Evolutionary conservation across 2,888 invertebrate species (phyloP), one percentile per base, ranked within the genome.

Genomic region (Gibbula magus): DNA sequence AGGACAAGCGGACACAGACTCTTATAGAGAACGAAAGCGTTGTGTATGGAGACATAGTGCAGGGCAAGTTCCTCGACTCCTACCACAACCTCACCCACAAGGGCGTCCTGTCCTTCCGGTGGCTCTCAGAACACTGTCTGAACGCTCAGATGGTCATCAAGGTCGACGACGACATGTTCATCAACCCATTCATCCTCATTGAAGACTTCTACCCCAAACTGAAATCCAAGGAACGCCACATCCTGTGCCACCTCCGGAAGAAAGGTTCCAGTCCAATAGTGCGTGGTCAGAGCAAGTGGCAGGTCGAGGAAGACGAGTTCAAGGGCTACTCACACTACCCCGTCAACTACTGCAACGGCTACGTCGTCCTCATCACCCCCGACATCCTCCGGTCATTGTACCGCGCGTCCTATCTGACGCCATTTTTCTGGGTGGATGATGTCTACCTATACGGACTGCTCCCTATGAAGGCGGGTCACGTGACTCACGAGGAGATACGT

Each of bases 401-500:
- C 78, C 78, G 84, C 32, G 89, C 89, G 0, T 86, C 92, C 0
- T 83, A 81, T 54, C 73, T 84, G 5, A 91, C 91, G 16, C 91
- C 90, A 2, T 92, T 91, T 83, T 92, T 92, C 88, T 92, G 92
- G 92, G 88, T 92, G 20, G 92, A 92, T 67, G 92, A 92, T 81
- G 91, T 92, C 13, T 92, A 91, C 78, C 80, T 91, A 18, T 91
- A 89, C 53, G 92, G 92, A 10, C 79, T 92, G 20, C 84, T 92
- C 22, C 88, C 90, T 1, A 80, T 85, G 29, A 91, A 90, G 75
- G 86, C 90, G 7, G 86, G 87, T 0, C 78, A 84, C 8, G 84
- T 90, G 7, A 85, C 79, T 2, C 88, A 87, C 79, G 79, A 84
- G n/a, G 80, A 86, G 56, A 77, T 98, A 85, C 94, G 97, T 5